phyloP scores from a whole-genome alignment of 2,888 invertebrate genomes.

The Augochlorella aurata region DNA sequence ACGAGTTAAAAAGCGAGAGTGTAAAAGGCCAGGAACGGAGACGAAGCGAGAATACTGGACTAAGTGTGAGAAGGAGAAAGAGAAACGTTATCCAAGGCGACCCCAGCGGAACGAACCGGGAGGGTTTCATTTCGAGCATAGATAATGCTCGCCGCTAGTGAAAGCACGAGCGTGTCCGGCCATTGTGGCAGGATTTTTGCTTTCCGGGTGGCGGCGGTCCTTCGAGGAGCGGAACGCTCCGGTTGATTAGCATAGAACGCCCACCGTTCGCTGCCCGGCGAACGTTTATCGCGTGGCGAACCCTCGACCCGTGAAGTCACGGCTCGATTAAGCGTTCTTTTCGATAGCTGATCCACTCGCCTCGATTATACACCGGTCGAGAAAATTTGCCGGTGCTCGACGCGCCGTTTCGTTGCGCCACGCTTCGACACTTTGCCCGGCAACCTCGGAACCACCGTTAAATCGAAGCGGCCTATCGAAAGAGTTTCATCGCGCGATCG shows the following conservation, averaged over 20 bases:
- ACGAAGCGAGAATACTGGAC: too few species aligned
- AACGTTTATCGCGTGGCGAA: conserved; percentile 54
- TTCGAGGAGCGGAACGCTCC: conserved; percentile 39
- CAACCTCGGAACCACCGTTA: too few species aligned
- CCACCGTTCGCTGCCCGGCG: conserved; percentile 38
- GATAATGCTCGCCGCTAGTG: conserved; percentile 43
- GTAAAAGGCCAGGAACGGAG: not conserved
- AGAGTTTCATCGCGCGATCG: too few species aligned
- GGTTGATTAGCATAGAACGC: conserved; percentile 62
- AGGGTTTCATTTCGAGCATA: conserved; percentile 39
- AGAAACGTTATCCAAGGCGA: conserved; percentile 8
- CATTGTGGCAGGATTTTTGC: conserved; percentile 49
- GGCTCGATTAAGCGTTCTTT: conserved; percentile 44
- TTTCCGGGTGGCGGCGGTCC: conserved; percentile 34
- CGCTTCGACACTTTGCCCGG: not conserved
- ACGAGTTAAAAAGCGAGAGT: not conserved
- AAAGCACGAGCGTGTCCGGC: conserved; percentile 38
- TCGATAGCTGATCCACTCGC: conserved; percentile 15
- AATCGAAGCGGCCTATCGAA: too few species aligned
- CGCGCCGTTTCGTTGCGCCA: not conserved
- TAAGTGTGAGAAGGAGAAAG: not conserved
- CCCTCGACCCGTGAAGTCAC: conserved; percentile 52
- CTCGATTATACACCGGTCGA: conserved; percentile 22
- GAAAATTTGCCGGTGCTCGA: not conserved
- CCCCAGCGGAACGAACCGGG: conserved; percentile 30